Conservation (phyloP, 2,797 vertebrate species). For the Apogon hyalosoma region DNA sequence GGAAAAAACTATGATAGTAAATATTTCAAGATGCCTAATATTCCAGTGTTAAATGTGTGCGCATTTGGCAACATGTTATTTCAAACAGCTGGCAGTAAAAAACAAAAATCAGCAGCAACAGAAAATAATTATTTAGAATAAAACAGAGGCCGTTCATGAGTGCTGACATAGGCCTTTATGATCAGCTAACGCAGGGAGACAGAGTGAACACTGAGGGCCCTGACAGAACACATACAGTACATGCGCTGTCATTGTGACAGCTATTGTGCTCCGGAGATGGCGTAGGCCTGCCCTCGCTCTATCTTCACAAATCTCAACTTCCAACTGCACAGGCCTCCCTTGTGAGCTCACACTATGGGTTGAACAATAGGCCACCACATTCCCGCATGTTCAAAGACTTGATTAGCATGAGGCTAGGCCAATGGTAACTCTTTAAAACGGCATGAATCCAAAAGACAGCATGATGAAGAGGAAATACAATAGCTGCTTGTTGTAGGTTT, state of each 20-base stretch:
- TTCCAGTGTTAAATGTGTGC: constrained; percentile 3
- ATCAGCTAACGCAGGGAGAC: constrained; percentile 57
- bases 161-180: constrained; percentile 66
- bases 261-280: constrained; percentile 86
- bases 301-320: constrained; percentile 82
- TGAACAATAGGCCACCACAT: constrained; percentile 85
- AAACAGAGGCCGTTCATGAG: constrained; percentile 68
- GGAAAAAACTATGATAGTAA: constrained; percentile 1
- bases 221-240: constrained; percentile 77
- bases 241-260: constrained; percentile 81
- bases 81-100: not conserved
- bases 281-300: constrained; percentile 87
- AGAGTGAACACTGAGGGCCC: constrained; percentile 73
- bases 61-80: not conserved
- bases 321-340: constrained; percentile 82
- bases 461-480: constrained; percentile 78
- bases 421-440: constrained; percentile 80
- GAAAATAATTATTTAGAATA: constrained; percentile 45
- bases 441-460: constrained; percentile 70
- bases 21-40: not conserved
- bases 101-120: constrained; percentile 14
- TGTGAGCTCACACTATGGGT: constrained; percentile 83
- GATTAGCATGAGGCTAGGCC: constrained; percentile 78
- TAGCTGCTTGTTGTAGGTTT: constrained; percentile 63
- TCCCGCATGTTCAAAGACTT: constrained; percentile 83